phyloP scores from a whole-genome alignment of 2,888 invertebrate genomes.

The Cremastinae sp. region DNA sequence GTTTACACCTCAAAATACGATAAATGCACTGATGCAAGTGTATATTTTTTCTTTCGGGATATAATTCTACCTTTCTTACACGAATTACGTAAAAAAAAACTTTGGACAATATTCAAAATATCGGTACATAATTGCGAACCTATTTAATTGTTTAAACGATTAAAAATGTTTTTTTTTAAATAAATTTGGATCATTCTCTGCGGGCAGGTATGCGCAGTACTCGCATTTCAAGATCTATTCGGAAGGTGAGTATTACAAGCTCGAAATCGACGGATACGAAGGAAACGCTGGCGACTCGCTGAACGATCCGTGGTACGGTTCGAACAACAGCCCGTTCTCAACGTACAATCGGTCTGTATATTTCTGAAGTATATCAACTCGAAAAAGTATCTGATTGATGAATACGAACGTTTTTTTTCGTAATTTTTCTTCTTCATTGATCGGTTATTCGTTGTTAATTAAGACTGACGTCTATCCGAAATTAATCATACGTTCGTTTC shows the following conservation, averaged over 20 bases:
- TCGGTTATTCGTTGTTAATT: not conserved
- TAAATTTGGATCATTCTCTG: too few species aligned
- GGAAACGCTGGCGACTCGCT: constrained; percentile 95
- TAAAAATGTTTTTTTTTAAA: too few species aligned
- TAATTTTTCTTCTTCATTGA: not conserved
- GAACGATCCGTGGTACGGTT: constrained; percentile 96
- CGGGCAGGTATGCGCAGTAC: constrained; percentile 91
- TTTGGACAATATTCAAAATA: too few species aligned
- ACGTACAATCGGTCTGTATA: constrained; percentile 90
- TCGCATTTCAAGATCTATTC: constrained; percentile 96
- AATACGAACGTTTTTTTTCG: not conserved
- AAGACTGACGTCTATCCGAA: not conserved
- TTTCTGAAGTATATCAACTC: not conserved
- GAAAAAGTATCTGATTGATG: not conserved
- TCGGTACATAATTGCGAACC: too few species aligned
- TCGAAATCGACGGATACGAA: constrained; percentile 95
- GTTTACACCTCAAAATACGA: too few species aligned
- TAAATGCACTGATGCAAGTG: too few species aligned
- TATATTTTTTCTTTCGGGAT: too few species aligned
- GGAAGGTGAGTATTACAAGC: constrained; percentile 94
- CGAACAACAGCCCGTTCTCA: constrained; percentile 95
- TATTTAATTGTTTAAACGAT: too few species aligned
- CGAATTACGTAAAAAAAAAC: constrained; percentile 15
- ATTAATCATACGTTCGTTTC: too few species aligned
- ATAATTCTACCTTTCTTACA: not conserved